These are phyloP conservation scores for Pygoscelis antarcticus DNA, from an alignment of 2,113 vertebrate genomes.

Conservation along the genomic window DNA sequence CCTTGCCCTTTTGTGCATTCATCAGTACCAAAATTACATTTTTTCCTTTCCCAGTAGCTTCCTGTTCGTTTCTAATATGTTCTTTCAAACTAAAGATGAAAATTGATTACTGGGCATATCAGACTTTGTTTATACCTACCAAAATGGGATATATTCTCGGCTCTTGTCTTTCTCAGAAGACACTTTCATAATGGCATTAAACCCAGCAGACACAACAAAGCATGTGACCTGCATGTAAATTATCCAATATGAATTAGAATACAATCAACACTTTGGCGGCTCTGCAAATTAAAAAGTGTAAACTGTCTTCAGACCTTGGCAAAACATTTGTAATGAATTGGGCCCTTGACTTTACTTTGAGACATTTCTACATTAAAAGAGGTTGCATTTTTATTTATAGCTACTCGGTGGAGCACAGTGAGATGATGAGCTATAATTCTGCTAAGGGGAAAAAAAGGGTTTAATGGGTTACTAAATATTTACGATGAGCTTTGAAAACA, in stretches of 20 bases:
- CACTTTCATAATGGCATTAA: background rate
- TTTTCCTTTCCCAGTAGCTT: background rate
- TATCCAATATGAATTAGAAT: slow-evolving; percentile 2
- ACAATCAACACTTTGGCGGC: background rate
- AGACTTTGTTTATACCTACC: background rate
- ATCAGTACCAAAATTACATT: background rate
- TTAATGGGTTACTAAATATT: background rate
- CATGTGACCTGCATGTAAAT: background rate
- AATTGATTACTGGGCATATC: background rate
- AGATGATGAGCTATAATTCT: background rate
- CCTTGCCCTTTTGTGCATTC: background rate
- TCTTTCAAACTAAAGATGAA: background rate
- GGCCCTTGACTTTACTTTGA: background rate
- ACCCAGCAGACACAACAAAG: background rate
- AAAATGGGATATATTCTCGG: background rate
- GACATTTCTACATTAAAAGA: background rate
- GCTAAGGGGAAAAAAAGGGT: background rate
- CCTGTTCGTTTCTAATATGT: background rate
- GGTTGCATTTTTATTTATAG: background rate
- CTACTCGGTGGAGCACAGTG: background rate
- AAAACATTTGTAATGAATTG: slow-evolving; percentile 22
- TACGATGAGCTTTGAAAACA: background rate
- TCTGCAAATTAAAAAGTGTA: background rate
- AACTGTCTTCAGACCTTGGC: background rate
- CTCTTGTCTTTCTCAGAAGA: background rate